phyloP scores from a whole-genome alignment of 2,888 invertebrate genomes.

The Coelopa pilipes region DNA sequence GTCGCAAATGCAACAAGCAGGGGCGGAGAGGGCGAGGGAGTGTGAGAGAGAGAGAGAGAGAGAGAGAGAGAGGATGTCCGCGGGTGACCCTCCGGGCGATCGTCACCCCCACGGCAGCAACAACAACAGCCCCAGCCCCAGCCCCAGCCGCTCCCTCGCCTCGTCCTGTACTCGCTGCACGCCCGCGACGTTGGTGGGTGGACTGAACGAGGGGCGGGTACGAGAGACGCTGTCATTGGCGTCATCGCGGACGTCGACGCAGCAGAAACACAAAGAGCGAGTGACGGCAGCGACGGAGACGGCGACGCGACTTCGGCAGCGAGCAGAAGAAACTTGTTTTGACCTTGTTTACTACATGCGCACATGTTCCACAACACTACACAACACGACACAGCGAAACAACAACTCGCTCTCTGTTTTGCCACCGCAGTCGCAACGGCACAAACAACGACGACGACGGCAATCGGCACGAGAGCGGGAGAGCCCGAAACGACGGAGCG shows the following conservation, averaged over 20 bases:
- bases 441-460: too few species aligned
- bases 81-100: neutral
- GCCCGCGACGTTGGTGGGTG: neutral
- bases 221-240: too few species aligned
- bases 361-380: conserved; percentile 23
- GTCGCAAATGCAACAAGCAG: conserved; percentile 19
- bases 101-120: neutral
- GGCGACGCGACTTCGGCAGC: neutral
- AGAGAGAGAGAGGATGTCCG: too few species aligned
- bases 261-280: neutral
- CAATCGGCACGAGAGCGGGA: too few species aligned
- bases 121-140: neutral
- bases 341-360: conserved; percentile 55
- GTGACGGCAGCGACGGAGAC: neutral
- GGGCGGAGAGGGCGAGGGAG: too few species aligned
- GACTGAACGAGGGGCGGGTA: too few species aligned
- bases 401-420: too few species aligned
- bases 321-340: conserved; percentile 50
- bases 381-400: too few species aligned
- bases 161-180: neutral
- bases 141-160: neutral
- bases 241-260: too few species aligned
- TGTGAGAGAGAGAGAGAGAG: too few species aligned
- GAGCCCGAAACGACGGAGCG: too few species aligned
- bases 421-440: too few species aligned